Evolutionary conservation across 2,888 invertebrate species (phyloP), one percentile per base, ranked within the genome.

Genomic region (Gerris lacustris): DNA sequence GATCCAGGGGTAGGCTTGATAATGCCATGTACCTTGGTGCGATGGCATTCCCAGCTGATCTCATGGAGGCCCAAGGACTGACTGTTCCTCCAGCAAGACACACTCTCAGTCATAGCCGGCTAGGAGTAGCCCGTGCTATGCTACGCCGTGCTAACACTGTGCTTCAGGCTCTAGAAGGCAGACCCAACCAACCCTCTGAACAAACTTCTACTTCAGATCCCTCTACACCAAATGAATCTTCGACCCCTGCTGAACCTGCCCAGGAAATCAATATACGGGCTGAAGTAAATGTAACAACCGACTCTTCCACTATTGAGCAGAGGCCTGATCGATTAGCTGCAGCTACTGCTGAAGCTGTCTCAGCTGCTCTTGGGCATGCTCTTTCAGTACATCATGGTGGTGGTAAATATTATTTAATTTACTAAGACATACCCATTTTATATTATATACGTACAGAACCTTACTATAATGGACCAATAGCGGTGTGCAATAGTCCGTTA

Each of bases 11-110:
- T 15, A 73, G 72, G 9, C 78, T 72, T 77, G 78, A 70, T 77
- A 84, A 84, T 79, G 81, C 84, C 5, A 84, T 85, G 82, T 86
- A 85, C 76, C 78, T 86, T 74, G 84, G 85, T 67, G 83, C 85
- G 0, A 84, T 86, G 83, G 82, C 85, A 44, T 82, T 85, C 74
- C 85, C 86, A 44, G 80, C 84, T 11, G 83, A 77, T 70, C 69
- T 77, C 15, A 76, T 77, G 76, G 76, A 77, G 70, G 74, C 75
- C 31, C 75, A 74, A 73, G 77, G 77, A 76, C 64, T 64, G 55
- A 80, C 81, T 63, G 79, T 82, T 47, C 83, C 83, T 7, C 82
- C 82, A 68, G 80, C 84, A 62, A 83, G 83, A 68, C 83, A 82
- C 70, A 82, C 82, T 74, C 76, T 84, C 68, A 82, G 84, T 6